Base-by-base conservation (phyloP, 2,888 invertebrate species). In the Gastrophysa polygoni region DNA sequence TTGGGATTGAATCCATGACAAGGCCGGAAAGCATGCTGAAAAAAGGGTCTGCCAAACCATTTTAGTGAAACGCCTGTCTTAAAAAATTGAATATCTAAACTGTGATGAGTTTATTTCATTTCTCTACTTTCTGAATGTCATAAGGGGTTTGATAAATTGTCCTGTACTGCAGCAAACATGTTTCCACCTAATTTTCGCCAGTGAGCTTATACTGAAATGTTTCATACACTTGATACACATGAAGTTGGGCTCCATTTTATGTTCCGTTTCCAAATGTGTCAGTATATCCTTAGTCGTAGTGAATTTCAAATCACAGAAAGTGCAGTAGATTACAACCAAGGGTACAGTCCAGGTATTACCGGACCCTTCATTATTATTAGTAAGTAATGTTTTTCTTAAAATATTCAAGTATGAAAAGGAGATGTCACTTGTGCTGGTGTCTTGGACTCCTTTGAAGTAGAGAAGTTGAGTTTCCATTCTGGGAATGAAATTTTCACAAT, bases 201-300 rank as follows among this genome's bases (percentile, higher is more conserved):
- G 64, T 21, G 28, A 34, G 18, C 49, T 28, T 7, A 70, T 63
- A 4, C 57, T 58, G 28, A 64, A 68, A 1, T 56, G 34, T 20
- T 61, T 61, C 38, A 68, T 68, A 57, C 75, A 75, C 17, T 61
- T 59, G 7, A 59, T 47, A 59, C 75, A 74, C 28, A 69, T 51
- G 32, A 75, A 65, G 17, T 62, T 60, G 11, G 73, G 72, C 50
- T 74, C 75, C 70, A 73, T 70, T 38, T 68, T 69, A 32, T 75
- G 75, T 11, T 63, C 56, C 0, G 51, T 18, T 55, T 65, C 63
- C 32, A 75, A 59, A 63, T 75, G 75, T n/a, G 44, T 24, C 24
- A 64, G 21, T 18, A 73, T 60, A 1, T 48, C 24, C 14, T 32
- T 49, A 5, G 50, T 57, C 49, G 34, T 55, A 24, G 50, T 43